A percentile compares a stretch with the other conserved stretches of the same genome.
Conservation (phyloP, 2,113 vertebrate genomes). For the Burhinus oedicnemus region DNA sequence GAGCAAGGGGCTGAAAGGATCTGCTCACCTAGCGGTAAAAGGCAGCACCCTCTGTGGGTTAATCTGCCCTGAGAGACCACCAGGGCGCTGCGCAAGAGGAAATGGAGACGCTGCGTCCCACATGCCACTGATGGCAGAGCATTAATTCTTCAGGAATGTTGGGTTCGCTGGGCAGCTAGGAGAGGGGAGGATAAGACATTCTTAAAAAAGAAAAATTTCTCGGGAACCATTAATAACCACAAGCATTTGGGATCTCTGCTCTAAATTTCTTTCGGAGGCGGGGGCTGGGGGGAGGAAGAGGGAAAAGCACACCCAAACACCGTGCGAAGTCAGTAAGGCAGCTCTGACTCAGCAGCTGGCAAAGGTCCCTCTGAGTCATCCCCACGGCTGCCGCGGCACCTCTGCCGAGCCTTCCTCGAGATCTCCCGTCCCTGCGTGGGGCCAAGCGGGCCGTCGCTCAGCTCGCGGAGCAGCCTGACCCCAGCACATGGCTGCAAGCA, state of each 20-base stretch:
- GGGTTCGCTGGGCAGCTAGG: neutral
- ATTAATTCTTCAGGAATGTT: slow-evolving; percentile 19
- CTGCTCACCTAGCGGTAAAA: neutral
- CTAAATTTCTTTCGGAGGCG: neutral
- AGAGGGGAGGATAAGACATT: neutral
- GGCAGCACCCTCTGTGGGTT: neutral
- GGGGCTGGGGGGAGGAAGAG: neutral
- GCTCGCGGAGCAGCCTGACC: neutral
- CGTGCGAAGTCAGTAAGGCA: neutral
- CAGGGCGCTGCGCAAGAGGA: neutral
- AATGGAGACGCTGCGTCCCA: rapidly evolving
- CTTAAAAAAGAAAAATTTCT: slow-evolving; percentile 45
- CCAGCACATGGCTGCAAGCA: neutral
- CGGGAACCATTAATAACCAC: slow-evolving; percentile 59
- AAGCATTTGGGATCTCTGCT: slow-evolving; percentile 31
- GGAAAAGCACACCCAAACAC: neutral
- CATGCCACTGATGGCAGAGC: neutral
- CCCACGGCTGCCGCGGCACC: neutral
- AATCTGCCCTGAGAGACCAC: neutral
- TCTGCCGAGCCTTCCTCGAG: neutral
- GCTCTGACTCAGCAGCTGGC: slow-evolving; percentile 56
- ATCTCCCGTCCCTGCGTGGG: neutral
- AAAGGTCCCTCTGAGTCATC: neutral
- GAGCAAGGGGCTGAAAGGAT: neutral
- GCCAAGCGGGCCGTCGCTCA: neutral